Base-by-base conservation (phyloP, 2,113 vertebrate genomes). In the Calidris pygmaea region DNA sequence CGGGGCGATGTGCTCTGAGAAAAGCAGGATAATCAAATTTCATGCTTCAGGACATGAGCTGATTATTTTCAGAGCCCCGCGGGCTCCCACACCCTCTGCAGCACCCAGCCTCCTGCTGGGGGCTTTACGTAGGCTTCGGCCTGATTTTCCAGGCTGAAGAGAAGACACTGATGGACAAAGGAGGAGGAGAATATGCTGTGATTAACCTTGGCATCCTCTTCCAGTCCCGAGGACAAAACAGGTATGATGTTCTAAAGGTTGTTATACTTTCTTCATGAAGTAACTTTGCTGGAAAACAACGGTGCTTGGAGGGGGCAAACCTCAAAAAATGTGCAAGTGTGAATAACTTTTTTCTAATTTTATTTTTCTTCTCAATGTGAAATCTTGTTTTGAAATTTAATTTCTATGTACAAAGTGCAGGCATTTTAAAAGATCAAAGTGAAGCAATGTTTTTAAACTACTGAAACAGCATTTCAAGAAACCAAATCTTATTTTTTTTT, bases 1-100 rank as follows among this genome's bases (percentile, higher is more conserved):
- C 0, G 0, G 43, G 73, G 65, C 53, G 70, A 73, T 85, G 58
- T 62, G 63, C 47, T 73, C 78, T 77, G 78, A 90, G 60, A 73
- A 80, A 92, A 80, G 71, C 48, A 81, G n/a, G n/a, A 87, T 90
- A 85, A 96, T 77, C 48, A 59, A 47, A 85, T 85, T n/a, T 72
- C 87, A 85, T 73, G 52, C 58, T 75, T 79, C 21, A 43, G 66
- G 66, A 72, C 34, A 56, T 56, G 85, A 95, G 48, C 17, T 91
- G 70, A 82, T 81, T 74, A 45, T 89, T 86, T 94, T 62, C 37
- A 58, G 60, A 70, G 47, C n/a, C n/a, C n/a, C 26, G 20, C 45
- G 55, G 74, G 76, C 26, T 59, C 45, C 22, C 10, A 50, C 52
- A 78, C 37, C 43, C 34, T 82, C 41, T 41, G 14, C 26, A 82